Base-by-base conservation (phyloP, 37 sponge, comb jelly and placozoan genomes). In the Ianthella basta region DNA sequence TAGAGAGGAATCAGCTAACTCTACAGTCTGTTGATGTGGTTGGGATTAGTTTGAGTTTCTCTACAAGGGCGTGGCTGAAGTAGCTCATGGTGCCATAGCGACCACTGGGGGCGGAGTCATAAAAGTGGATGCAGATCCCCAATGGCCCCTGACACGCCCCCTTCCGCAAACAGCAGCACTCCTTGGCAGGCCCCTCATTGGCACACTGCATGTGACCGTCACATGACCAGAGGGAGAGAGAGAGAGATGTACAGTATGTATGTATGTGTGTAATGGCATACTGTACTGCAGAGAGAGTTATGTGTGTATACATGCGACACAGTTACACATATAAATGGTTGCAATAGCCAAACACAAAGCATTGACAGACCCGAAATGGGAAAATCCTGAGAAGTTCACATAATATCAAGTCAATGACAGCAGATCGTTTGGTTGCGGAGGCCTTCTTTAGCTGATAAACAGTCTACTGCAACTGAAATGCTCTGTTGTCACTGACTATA, bases 61-160 rank as follows among this genome's bases (percentile, higher is more conserved):
- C 20, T 6, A 86, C 89, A 56, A 97, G 77, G 25, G 95, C 93
- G 77, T 87, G 90, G 15, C 90, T 56, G 5, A 95, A 23, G 84
- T 95, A 97, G 70, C 82, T 92, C 88, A 97, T 90, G 29, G 98
- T 97, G 23, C 98, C 98, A 89, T 80, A 95, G 36, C 91, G 83
- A 73, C 98, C 98, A 85, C 92, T 91, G 39, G 98, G 98, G 40
- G 98, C 95, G 80, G 90, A 87, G 88, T 89, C 89, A 36, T 92
- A 97, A 60, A 97, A 95, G 57, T 95, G 88, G 16, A 84, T 53
- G 56, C 94, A 93, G 34, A 93, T 69, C 2, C 80, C 83, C 27
- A 56, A 37, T 19, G 87, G 82, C 8, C 83, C 88, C 0, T 81
- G 81, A 72, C 94, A 93, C 18, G 21, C 33, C 4, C 91, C 91